Percentiles rank a stretch among this genome's conserved stretches.
phyloP scores from a whole-genome alignment of 2,113 vertebrate genomes.

The Corythoichthys haematopterus region DNA sequence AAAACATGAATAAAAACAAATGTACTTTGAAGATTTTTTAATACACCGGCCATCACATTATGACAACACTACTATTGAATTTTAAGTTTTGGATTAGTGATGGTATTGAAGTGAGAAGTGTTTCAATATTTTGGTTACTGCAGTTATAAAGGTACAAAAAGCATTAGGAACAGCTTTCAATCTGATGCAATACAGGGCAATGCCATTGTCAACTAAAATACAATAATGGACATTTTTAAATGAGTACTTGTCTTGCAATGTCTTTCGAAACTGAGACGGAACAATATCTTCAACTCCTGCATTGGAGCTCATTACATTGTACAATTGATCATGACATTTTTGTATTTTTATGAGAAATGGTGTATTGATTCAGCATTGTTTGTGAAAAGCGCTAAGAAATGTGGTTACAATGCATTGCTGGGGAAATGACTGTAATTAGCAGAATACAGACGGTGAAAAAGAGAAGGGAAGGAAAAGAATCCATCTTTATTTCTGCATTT shows the following conservation, averaged over 20 bases:
- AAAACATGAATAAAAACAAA: neutral
- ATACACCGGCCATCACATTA: neutral
- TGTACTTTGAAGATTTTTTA: neutral
- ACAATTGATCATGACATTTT: conserved; percentile 5
- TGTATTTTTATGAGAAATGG: conserved; percentile 34
- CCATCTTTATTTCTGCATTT: conserved; percentile 9
- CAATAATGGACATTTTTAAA: neutral
- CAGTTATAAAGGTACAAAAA: neutral
- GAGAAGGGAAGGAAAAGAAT: conserved; percentile 10
- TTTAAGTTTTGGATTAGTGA: too few species aligned
- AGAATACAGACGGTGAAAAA: conserved; percentile 25
- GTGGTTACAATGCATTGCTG: conserved; percentile 42
- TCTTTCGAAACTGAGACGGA: neutral
- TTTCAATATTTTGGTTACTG: neutral
- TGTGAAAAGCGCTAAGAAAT: conserved; percentile 46
- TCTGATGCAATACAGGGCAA: neutral
- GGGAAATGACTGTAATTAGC: conserved; percentile 51
- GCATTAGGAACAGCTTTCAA: neutral
- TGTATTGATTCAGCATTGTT: conserved; percentile 48
- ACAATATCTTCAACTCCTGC: neutral
- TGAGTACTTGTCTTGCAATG: neutral
- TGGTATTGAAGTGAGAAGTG: too few species aligned
- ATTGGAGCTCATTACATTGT: neutral
- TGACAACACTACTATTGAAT: too few species aligned
- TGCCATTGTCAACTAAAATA: too few species aligned